These are phyloP conservation scores for Chloroclystis v-ata DNA, from an alignment of 2,888 invertebrate species.

Conservation along the genomic window DNA sequence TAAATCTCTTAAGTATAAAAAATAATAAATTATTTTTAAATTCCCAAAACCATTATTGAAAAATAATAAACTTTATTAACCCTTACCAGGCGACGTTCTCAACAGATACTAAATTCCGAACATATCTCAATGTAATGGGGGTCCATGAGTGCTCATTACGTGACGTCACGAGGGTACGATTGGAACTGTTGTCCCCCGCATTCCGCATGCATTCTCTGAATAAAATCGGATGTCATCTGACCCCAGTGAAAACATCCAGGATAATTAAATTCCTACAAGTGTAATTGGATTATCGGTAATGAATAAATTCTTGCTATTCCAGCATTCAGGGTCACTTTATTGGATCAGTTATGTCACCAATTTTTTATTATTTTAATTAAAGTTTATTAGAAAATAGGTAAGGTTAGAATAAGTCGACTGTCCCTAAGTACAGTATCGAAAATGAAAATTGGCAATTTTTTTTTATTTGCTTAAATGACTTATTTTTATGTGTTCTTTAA, in stretches of 20 bases:
- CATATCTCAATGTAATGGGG: constrained; percentile 14
- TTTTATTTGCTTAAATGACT: too few relatives aligned
- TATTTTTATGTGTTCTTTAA: too few relatives aligned
- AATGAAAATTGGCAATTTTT: too few relatives aligned
- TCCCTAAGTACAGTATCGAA: too few relatives aligned
- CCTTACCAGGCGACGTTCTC: not conserved
- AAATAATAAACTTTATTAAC: constrained; percentile 1
- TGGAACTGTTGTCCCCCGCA: constrained; percentile 35
- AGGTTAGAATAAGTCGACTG: too few relatives aligned
- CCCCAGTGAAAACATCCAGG: constrained; percentile 25
- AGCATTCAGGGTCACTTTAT: not conserved
- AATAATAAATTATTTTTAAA: too few relatives aligned
- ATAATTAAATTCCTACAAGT: constrained; percentile 27
- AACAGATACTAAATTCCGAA: constrained; percentile 19
- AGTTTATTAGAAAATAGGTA: too few relatives aligned
- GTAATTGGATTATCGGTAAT: constrained; percentile 23
- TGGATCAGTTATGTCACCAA: too few relatives aligned
- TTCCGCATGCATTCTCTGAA: constrained; percentile 38
- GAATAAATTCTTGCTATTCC: constrained; percentile 19
- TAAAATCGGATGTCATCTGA: constrained; percentile 36
- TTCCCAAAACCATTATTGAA: too few relatives aligned
- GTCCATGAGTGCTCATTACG: constrained; percentile 7
- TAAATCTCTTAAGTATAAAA: too few relatives aligned
- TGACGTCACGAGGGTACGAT: constrained; percentile 9
- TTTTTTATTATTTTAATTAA: too few relatives aligned